Evolutionary conservation across 2,888 invertebrate species (phyloP), one percentile per base, ranked within the genome.

Genomic region (Cheilosia vulpina): DNA sequence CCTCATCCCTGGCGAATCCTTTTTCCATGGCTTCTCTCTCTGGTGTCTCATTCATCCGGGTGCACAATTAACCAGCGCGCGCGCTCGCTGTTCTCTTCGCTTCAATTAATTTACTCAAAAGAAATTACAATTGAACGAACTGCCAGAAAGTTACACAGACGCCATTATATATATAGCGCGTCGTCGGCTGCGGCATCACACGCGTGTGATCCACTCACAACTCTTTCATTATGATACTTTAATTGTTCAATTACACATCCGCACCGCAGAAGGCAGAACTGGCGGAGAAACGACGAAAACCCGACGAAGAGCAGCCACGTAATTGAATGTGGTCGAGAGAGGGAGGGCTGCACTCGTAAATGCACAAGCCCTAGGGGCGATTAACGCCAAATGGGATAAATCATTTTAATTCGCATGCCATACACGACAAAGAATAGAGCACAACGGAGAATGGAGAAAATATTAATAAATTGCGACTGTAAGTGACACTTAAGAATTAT

Each of bases 171-270:
- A 13, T 3, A 24, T 6, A 21, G 21, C 41, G 34, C 19, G 52
- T 52, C 72, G 55, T 55, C 53, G 43, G 31, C 58, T 24, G 69
- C 52, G 58, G 68, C 83, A 79, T 78, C 63, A 79, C 79, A 84
- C 83, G 78, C 83, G 83, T 84, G 79, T 84, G 83, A 84, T 84
- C 83, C 78, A 75, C 83, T 79, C 79, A 66, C 83, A 84, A 79
- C 83, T 84, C 83, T 84, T 81, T 81, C 81, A 83, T 83, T 77
- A 72, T 62, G 38, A 66, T 57, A 45, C 47, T 66, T 80, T 80
- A 85, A 85, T 85, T 80, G 84, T 85, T 80, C 84, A 85, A 85
- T 85, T 85, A 71, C 69, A 85, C 80, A 80, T 85, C 84, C 75
- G 84, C 68, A 73, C 62, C 69, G 66, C 15, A 13, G 52, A 13